phyloP scores from a whole-genome alignment of 2,888 invertebrate species.

The Bhutanitis thaidina region DNA sequence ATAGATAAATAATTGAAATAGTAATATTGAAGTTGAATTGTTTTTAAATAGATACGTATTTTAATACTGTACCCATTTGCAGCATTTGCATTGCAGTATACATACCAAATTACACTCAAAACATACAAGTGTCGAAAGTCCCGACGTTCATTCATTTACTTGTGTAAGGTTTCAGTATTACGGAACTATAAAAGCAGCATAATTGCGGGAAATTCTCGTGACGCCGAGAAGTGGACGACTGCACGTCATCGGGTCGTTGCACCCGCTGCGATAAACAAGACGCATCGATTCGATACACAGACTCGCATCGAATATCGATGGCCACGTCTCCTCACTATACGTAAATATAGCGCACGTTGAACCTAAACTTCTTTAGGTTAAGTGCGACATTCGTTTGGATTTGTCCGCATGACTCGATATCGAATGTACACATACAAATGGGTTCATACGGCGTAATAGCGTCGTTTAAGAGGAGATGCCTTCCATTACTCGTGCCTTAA shows the following conservation, averaged over 20 bases:
- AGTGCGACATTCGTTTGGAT: too few relatives aligned
- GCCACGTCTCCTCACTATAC: not conserved
- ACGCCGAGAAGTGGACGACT: slow-evolving; percentile 33
- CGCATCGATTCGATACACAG: slow-evolving; percentile 23
- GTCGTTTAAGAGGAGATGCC: too few relatives aligned
- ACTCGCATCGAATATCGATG: slow-evolving; percentile 11
- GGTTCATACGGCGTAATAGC: too few relatives aligned
- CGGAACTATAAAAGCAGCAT: slow-evolving; percentile 1
- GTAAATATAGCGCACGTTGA: too few relatives aligned
- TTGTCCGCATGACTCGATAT: too few relatives aligned
- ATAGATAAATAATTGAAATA: too few relatives aligned
- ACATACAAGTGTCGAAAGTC: not conserved
- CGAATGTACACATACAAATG: too few relatives aligned
- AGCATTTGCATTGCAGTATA: not conserved
- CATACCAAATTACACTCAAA: not conserved
- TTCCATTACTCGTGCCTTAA: too few relatives aligned
- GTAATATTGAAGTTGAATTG: too few relatives aligned
- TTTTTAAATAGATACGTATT: too few relatives aligned
- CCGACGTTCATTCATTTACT: not conserved
- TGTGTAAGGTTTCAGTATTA: slow-evolving; percentile 1
- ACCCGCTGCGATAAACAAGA: slow-evolving; percentile 16
- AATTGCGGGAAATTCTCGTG: slow-evolving; percentile 25
- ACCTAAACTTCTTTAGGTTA: too few relatives aligned
- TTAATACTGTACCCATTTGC: not conserved
- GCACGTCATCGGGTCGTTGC: slow-evolving; percentile 26